Percentiles rank a stretch among this genome's conserved stretches.
Evolutionary conservation across 1,140 invertebrate species (phyloP).

Genomic region (Drosophila repletoides): DNA sequence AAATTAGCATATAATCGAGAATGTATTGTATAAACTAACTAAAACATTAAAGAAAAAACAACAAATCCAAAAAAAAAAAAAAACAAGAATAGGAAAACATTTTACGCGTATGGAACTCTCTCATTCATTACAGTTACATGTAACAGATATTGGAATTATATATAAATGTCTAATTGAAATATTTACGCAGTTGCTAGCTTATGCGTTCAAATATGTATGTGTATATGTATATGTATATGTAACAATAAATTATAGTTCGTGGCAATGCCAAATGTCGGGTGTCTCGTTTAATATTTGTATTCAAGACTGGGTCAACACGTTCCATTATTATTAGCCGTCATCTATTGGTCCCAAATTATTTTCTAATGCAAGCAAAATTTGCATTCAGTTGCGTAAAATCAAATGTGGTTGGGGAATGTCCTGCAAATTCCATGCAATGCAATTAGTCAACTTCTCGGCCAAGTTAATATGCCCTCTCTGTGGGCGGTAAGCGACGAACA

Average conservation of each 20-base stretch:
- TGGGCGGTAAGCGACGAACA: no score
- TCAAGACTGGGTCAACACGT: no score
- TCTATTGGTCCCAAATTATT: no score
- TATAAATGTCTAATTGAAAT: slow-evolving; percentile 15
- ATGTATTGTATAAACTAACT: slow-evolving; percentile 29
- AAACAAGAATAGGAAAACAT: neutral
- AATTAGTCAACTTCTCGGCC: no score
- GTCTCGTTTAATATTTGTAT: neutral
- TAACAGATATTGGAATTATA: slow-evolving; percentile 1
- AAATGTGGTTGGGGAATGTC: no score
- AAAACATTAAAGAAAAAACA: slow-evolving; percentile 12
- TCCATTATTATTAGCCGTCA: neutral
- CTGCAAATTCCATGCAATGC: no score
- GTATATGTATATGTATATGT: slow-evolving; percentile 27
- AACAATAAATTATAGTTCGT: slow-evolving; percentile 29
- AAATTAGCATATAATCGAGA: slow-evolving; percentile 7
- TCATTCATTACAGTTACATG: no score
- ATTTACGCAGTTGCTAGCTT: slow-evolving; percentile 9
- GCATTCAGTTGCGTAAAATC: no score
- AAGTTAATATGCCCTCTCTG: no score
- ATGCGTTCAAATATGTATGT: slow-evolving; percentile 12
- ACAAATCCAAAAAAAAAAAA: slow-evolving; percentile 3
- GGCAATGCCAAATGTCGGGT: neutral
- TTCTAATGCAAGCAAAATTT: no score
- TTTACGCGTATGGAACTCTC: no score